Evolutionary conservation across 2,113 vertebrate species (phyloP), one percentile per base, ranked within the genome.

Genomic region (Gadus macrocephalus): DNA sequence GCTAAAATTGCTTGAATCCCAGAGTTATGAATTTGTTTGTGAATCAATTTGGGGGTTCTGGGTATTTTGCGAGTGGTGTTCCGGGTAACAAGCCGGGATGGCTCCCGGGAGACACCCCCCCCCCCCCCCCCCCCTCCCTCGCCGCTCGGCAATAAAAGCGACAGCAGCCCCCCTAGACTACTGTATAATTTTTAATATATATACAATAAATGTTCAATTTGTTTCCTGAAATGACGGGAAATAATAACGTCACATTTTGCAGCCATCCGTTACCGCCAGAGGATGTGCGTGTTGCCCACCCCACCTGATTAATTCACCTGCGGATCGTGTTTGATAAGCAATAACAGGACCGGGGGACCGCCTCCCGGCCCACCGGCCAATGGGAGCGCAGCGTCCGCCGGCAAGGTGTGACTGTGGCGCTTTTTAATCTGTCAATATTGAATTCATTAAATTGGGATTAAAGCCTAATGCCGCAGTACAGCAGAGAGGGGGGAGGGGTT

Each of bases 131-230:
- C n/a, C n/a, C n/a, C 20, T 20, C 20, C 95, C 94, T 95, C 90
- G 87, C 92, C 94, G 94, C 92, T 93, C 93, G 95, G 93, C 95
- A 97, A 96, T 98, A 98, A 97, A 91, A 91, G 92, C 94, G 86
- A 90, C 91, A 93, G 92, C 93, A 92, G 92, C 92, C 92, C 90
- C 93, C 91, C 92, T 91, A 93, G 91, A 94, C 94, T 93, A 94
- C 93, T 90, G 93, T 95, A 95, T 99, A 99, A 99, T 99, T 99
- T 99, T 99, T 99, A 99, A 99, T 99, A 99, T 99, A 98, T 99
- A 99, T 99, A 96, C 97, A 99, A 98, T 99, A 98, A 99, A 98
- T 98, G 96, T 98, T 97, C 96, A 97, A 96, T 98, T 98, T 98
- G 97, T 98, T 98, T 97, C 94, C 93, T 92, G 96, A 95, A 98